Evolutionary conservation across 2,113 vertebrate genomes (phyloP).

Genomic region (Notothenia coriiceps): DNA sequence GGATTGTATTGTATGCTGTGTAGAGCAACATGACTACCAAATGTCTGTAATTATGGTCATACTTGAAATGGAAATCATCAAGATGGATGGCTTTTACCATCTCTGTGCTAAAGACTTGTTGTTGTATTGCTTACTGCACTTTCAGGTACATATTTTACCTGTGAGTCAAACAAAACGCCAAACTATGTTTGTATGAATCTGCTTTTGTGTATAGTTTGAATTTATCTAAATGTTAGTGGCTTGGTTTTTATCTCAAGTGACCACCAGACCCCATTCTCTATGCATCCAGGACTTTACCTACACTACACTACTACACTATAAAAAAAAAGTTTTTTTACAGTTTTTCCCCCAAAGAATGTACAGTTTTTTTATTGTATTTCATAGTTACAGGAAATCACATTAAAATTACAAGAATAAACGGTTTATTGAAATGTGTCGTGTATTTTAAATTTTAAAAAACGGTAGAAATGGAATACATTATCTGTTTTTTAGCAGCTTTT

Average conservation of each 20-base stretch:
- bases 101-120: neutral
- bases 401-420: no score
- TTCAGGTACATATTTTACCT: constrained; percentile 9
- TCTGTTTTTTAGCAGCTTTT: no score
- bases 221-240: neutral
- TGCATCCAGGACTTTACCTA: no score
- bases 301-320: no score
- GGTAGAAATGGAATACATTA: no score
- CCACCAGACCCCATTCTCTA: neutral
- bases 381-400: no score
- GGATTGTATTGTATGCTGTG: constrained; percentile 8
- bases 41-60: constrained; percentile 26
- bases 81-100: constrained; percentile 1
- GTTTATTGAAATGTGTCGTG: no score
- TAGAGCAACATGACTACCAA: constrained; percentile 15
- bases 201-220: neutral
- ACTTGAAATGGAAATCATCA: constrained; percentile 30
- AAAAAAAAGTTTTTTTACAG: no score
- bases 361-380: no score
- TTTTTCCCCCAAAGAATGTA: no score
- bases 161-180: constrained; percentile 5
- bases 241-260: neutral
- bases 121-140: neutral
- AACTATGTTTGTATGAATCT: neutral
- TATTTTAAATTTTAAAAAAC: no score